Conservation (phyloP, 2,888 invertebrate species). For the Matsumyia berberina region DNA sequence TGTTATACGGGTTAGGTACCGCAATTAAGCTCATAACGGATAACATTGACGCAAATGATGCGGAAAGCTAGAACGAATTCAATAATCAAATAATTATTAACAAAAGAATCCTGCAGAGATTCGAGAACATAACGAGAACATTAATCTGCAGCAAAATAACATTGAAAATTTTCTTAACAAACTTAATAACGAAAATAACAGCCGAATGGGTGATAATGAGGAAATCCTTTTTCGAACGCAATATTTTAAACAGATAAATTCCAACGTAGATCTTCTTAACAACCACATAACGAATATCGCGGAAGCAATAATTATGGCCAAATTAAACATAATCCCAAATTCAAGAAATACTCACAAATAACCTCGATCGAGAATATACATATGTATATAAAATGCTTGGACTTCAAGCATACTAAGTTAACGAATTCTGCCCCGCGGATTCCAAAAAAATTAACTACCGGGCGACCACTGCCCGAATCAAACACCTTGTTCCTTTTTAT, state of each 20-base stretch:
- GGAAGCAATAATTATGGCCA: conserved; percentile 6
- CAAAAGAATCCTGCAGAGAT: conserved; percentile 6
- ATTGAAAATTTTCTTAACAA: conserved; percentile 19
- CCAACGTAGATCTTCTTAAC: conserved; percentile 14
- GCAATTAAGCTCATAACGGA: conserved; percentile 5
- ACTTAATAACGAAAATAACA: conserved; percentile 1
- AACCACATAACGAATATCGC: conserved; percentile 19
- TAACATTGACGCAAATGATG: conserved; percentile 5
- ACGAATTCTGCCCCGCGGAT: no score
- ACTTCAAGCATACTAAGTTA: no score
- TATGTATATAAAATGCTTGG: no score
- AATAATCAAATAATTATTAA: conserved; percentile 7
- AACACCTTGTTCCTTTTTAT: no score
- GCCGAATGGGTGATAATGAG: neutral
- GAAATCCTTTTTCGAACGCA: conserved; percentile 22
- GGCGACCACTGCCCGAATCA: no score
- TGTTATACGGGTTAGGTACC: conserved; percentile 4
- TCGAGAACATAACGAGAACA: conserved; percentile 8
- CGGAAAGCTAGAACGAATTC: neutral
- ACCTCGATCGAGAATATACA: no score
- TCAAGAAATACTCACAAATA: no score
- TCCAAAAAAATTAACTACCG: no score
- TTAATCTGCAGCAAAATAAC: conserved; percentile 3
- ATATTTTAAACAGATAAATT: conserved; percentile 22
- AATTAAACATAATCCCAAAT: no score